Base-by-base conservation (phyloP, 2,797 vertebrate species). In the Neostethus bicornis region DNA sequence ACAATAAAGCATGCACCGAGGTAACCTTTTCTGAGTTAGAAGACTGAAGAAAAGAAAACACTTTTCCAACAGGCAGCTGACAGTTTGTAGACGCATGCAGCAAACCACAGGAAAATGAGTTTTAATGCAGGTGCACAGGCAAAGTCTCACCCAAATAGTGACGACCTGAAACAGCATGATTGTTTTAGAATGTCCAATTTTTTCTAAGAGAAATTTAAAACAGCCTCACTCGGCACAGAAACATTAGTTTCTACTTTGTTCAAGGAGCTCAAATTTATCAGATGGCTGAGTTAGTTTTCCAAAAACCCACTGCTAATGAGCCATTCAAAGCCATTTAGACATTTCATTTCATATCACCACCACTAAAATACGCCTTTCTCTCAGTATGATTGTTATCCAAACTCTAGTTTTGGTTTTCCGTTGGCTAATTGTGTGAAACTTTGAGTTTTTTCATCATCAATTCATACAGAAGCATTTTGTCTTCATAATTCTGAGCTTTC, bases 71-170 rank as follows among this genome's bases (percentile, higher is more conserved):
- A 81, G 84, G 70, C 70, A 80, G 75, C 85, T 89, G 84, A 86
- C 90, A 90, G 92, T 92, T 90, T 90, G 90, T 88, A 85, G 85
- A 78, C 69, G 71, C 70, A 34, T 61, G 31, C 66, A 64, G 80
- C 75, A 86, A 86, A 88, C 70, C 76, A 81, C 79, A 75, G 70
- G 90, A 91, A 91, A 90, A 91, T 77, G 42, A 66, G 48, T 78
- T 53, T 32, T 75, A 66, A 53, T 44, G 70, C 84, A 88, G 77
- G 80, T 87, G 75, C 52, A 57, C 72, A 0, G 85, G 81, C 85
- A 85, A 80, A 63, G 81, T 85, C 71, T 81, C 74, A 50, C 66
- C 81, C 68, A 69, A 71, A 79, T 29, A 41, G 65, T 75, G 73
- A 73, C 34, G 66, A 70, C 48, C 28, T 41, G 58, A 75, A 41